Evolutionary conservation across 2,888 invertebrate genomes (phyloP).

Genomic region (Omphaloscelis lunosa): DNA sequence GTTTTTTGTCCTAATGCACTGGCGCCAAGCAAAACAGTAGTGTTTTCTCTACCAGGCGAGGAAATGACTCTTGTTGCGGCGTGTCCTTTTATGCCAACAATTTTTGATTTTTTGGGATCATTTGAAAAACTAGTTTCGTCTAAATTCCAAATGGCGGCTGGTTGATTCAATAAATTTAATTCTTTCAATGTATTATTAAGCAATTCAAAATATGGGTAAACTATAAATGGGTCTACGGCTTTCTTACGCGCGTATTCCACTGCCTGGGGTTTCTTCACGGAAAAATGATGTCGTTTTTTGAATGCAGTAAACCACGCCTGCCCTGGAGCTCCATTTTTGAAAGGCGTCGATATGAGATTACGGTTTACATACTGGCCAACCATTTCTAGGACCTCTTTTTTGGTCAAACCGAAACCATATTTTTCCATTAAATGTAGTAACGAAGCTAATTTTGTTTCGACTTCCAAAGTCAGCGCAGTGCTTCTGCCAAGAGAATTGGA

Average conservation of each 20-base stretch:
- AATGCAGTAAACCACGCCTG: constrained; percentile 32
- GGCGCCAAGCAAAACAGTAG: constrained; percentile 42
- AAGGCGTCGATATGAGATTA: constrained; percentile 11
- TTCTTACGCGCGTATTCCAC: constrained; percentile 31
- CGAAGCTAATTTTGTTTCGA: no score
- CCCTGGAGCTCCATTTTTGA: constrained; percentile 34
- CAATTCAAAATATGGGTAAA: constrained; percentile 11
- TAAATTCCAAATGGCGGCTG: constrained; percentile 18
- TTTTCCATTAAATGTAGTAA: no score
- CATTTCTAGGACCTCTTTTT: constrained; percentile 23
- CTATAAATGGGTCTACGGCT: constrained; percentile 16
- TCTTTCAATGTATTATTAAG: constrained; percentile 18
- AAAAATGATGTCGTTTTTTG: constrained; percentile 19
- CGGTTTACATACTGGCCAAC: constrained; percentile 19
- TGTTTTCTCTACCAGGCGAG: constrained; percentile 48
- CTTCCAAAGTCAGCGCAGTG: no score
- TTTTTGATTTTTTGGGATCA: constrained; percentile 12
- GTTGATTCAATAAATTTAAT: constrained; percentile 13
- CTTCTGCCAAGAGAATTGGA: no score
- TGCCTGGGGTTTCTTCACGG: constrained; percentile 30
- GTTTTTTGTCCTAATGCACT: constrained; percentile 28
- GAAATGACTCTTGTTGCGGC: constrained; percentile 40
- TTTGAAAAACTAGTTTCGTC: constrained; percentile 25
- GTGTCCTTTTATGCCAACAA: constrained; percentile 2
- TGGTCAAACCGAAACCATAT: constrained; percentile 14